Percentiles rank a stretch among this genome's conserved stretches.
Conservation (phyloP, 1,140 invertebrate genomes). For the Copidosoma floridanum region DNA sequence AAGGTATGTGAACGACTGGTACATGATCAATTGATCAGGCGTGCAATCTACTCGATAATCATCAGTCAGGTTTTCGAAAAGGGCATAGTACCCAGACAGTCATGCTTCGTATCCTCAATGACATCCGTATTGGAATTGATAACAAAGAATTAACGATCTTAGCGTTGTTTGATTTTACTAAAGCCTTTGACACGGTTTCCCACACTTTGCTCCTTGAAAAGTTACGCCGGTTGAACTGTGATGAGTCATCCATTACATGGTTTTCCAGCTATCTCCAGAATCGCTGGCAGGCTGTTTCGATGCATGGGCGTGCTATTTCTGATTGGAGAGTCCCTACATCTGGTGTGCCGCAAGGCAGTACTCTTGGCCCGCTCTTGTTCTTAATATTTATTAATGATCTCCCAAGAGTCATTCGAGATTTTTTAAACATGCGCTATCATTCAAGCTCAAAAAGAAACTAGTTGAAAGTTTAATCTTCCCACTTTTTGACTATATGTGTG, state of each 20-base stretch:
- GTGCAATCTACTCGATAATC: no score
- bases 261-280: neutral
- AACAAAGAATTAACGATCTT: constrained; percentile 33
- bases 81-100: constrained; percentile 39
- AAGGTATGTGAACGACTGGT: no score
- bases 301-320: neutral
- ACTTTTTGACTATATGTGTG: no score
- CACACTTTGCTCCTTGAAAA: neutral
- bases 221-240: neutral
- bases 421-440: no score
- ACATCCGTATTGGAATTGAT: constrained; percentile 35
- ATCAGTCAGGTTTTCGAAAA: no score
- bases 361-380: neutral
- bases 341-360: neutral
- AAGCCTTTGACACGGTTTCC: constrained; percentile 22
- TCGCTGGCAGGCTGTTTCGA: neutral
- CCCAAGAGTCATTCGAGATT: neutral
- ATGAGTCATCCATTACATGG: neutral
- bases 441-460: no score
- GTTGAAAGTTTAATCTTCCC: no score
- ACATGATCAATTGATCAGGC: no score
- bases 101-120: constrained; percentile 35
- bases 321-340: neutral
- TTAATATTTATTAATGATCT: neutral
- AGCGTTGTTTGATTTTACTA: constrained; percentile 39